Percentiles rank a stretch among this genome's conserved stretches.
Conservation (phyloP, 92 coral and sea anemone genomes). For the Isaurus tuberculatus region DNA sequence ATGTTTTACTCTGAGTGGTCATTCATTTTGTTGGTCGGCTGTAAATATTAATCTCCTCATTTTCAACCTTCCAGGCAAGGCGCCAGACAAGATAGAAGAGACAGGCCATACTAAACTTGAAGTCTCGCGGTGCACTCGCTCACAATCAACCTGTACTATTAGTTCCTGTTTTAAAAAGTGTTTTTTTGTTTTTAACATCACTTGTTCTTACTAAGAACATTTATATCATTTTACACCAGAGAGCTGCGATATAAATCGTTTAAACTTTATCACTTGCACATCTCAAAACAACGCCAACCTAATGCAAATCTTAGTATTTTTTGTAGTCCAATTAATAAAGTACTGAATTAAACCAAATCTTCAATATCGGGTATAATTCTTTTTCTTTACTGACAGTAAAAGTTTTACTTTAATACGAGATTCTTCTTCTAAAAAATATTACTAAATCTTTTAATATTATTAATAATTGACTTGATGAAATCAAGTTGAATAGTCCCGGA, state of each 20-base stretch:
- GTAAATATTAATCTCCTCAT: not conserved
- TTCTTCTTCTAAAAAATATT: too few species aligned
- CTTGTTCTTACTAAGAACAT: conserved; percentile 17
- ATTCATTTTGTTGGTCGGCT: too few species aligned
- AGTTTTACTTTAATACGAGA: too few species aligned
- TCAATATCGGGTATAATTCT: not conserved
- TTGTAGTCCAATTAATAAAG: conserved; percentile 26
- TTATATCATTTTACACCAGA: conserved; percentile 9
- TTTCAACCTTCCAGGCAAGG: conserved; percentile 72
- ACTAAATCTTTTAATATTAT: too few species aligned
- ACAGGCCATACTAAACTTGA: conserved; percentile 72
- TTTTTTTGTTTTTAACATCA: conserved; percentile 7
- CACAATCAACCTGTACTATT: not conserved
- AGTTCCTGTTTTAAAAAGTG: not conserved
- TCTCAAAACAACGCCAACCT: not conserved
- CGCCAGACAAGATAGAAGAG: conserved; percentile 84
- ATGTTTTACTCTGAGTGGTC: not conserved
- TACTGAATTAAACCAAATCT: not conserved
- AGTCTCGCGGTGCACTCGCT: not conserved
- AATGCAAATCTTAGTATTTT: conserved; percentile 1
- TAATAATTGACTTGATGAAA: too few species aligned
- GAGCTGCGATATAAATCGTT: not conserved
- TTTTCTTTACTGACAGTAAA: too few species aligned
- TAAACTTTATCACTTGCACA: conserved; percentile 15
- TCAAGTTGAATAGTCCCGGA: too few species aligned